Base-by-base conservation (phyloP, 1,140 invertebrate species). In the Listronotus oregonensis region DNA sequence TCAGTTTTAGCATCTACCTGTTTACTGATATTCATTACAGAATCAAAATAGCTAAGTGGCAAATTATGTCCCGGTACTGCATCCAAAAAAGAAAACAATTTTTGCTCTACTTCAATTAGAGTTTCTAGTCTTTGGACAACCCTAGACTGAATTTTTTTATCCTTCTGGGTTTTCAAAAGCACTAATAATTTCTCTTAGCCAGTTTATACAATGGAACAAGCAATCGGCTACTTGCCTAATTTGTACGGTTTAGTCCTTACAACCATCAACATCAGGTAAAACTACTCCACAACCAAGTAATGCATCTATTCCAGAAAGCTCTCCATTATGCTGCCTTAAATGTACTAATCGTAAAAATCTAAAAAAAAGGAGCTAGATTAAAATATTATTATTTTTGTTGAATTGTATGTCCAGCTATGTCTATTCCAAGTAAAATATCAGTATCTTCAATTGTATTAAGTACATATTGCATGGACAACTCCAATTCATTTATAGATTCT, bases 121-220 rank as follows among this genome's bases (percentile, higher is more conserved):
- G 70, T 42, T 37, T 71, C 27, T 14, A 90, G 73, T 64, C 89
- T 83, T 34, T 78, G 68, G 5, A 86, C 65, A 6, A 87, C 82
- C 74, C 86, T 85, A 11, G 80, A 69, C 64, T 82, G 82, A 42
- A 89, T 75, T 52, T 79, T 78, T 37, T 77, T 71, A 80, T 85
- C 81, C 64, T 80, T 83, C 82, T 90, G 85, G 0, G 79, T 80
- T 14, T n/a, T 87, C 82, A 83, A 95, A 95, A 5, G 88, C 90
- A 79, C 89, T 94, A 0, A 95, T 82, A 17, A 92, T 77, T 80
- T 95, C 94, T 59, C 91, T 84, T 71, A 94, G 92, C 93, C 93
- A 96, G 82, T 96, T 96, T 27, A 90, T 84, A 67, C 87, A 87
- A 73, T 91, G 86, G 72, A 95, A 89, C 54, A 91, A 81, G 71